Conservation (phyloP, 2,888 invertebrate genomes). For the Drosophila kanekoi region DNA sequence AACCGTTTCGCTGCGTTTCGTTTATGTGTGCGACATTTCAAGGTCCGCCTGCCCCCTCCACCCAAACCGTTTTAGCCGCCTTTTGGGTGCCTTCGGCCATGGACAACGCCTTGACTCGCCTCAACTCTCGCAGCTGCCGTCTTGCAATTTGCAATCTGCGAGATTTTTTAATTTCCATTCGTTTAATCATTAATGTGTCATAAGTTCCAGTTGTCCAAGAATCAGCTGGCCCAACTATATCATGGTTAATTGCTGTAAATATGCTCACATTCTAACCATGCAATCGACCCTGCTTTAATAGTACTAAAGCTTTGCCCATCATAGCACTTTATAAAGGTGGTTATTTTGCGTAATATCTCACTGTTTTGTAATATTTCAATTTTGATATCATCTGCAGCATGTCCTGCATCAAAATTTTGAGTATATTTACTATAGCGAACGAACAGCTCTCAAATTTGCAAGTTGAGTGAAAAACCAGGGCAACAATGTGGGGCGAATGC, state of each 20-base stretch:
- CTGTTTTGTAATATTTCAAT: too few species aligned
- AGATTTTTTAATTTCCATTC: slow-evolving; percentile 63
- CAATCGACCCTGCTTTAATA: too few species aligned
- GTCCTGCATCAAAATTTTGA: too few species aligned
- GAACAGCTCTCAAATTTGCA: too few species aligned
- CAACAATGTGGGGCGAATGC: too few species aligned
- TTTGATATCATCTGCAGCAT: too few species aligned
- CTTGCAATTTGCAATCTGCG: slow-evolving; percentile 52
- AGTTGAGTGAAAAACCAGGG: too few species aligned
- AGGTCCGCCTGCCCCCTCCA: slow-evolving; percentile 55
- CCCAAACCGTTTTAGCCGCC: slow-evolving; percentile 5
- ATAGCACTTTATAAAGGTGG: too few species aligned
- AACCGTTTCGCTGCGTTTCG: slow-evolving; percentile 61
- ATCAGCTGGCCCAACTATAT: slow-evolving; percentile 17
- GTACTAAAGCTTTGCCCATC: too few species aligned
- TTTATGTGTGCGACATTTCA: slow-evolving; percentile 69
- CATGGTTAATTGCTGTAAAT: slow-evolving; percentile 22
- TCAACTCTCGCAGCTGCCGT: slow-evolving; percentile 24
- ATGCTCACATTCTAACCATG: slow-evolving; percentile 11
- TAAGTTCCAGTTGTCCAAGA: slow-evolving; percentile 38
- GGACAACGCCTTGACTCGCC: slow-evolving; percentile 19
- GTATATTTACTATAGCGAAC: too few species aligned
- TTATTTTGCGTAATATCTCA: too few species aligned
- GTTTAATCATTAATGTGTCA: slow-evolving; percentile 57
- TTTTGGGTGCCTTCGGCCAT: slow-evolving; percentile 17